These are phyloP conservation scores for Mizuhopecten yessoensis DNA, from an alignment of 1,140 invertebrate species.

Conservation along the genomic window DNA sequence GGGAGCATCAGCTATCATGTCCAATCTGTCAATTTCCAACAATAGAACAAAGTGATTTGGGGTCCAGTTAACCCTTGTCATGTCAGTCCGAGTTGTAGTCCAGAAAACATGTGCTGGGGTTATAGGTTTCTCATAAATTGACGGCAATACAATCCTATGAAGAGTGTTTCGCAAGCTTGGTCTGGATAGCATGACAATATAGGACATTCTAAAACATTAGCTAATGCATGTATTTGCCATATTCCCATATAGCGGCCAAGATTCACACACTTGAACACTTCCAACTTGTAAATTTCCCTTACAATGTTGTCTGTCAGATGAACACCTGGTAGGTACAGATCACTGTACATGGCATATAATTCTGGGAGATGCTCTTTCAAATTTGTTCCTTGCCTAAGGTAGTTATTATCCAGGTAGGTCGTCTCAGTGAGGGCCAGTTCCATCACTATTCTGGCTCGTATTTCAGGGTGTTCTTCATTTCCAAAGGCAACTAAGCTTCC, in stretches of 20 bases:
- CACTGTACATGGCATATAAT: conserved; percentile 42
- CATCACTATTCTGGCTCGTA: conserved; percentile 53
- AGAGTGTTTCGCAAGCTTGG: conserved; percentile 16
- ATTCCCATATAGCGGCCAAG: conserved; percentile 43
- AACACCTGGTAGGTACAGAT: conserved; percentile 45
- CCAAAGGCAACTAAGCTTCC: conserved; percentile 53
- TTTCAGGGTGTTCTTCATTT: conserved; percentile 46
- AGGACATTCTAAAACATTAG: neutral
- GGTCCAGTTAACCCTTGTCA: too few species aligned
- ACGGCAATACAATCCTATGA: conserved; percentile 20
- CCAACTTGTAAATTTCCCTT: conserved; percentile 8
- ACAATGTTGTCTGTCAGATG: conserved; percentile 15
- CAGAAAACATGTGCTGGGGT: too few species aligned
- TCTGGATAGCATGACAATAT: conserved; percentile 43
- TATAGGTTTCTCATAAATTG: too few species aligned
- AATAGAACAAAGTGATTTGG: too few species aligned
- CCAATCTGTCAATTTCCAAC: too few species aligned
- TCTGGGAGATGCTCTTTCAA: neutral
- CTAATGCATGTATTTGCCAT: conserved; percentile 46
- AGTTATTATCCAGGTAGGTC: conserved; percentile 7
- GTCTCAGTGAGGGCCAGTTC: conserved; percentile 42
- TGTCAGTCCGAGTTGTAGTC: too few species aligned
- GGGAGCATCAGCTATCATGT: too few species aligned
- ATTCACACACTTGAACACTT: conserved; percentile 13
- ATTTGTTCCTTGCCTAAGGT: neutral